phyloP scores from a whole-genome alignment of 1,140 invertebrate species.

The Calycopis cecrops region DNA sequence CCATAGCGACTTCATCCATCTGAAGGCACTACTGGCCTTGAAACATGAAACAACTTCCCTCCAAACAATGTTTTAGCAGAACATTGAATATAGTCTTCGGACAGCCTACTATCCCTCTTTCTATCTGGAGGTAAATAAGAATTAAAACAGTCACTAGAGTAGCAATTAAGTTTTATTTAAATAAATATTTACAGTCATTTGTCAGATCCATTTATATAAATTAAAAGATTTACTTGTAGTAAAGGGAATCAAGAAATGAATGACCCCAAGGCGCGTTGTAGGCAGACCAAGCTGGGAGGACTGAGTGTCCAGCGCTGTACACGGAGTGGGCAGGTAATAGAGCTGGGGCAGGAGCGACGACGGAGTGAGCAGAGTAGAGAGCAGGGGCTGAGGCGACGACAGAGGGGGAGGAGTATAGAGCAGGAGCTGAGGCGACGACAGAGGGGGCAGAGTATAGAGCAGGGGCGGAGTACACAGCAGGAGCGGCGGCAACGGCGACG shows the following conservation, averaged over 20 bases:
- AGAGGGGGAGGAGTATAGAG: not conserved
- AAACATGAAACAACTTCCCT: too few relatives aligned
- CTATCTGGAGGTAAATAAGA: too few relatives aligned
- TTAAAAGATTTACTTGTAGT: not conserved
- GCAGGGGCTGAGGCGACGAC: constrained; percentile 1
- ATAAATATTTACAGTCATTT: not conserved
- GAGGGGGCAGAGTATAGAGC: not conserved
- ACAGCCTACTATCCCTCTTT: too few relatives aligned
- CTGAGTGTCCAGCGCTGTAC: not conserved
- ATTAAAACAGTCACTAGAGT: too few relatives aligned
- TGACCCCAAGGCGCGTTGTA: not conserved
- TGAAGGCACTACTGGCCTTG: too few relatives aligned
- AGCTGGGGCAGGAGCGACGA: constrained; percentile 4
- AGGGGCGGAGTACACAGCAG: constrained; percentile 13
- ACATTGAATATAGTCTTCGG: too few relatives aligned
- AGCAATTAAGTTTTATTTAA: too few relatives aligned
- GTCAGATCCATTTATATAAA: not conserved
- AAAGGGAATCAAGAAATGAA: not conserved
- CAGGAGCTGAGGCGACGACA: not conserved
- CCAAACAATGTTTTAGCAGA: too few relatives aligned
- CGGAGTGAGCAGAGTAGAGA: not conserved
- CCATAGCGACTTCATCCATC: too few relatives aligned
- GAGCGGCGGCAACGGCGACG: constrained; percentile 21
- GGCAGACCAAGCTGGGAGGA: not conserved
- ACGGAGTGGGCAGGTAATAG: not conserved